Evolutionary conservation across 1,140 invertebrate species (phyloP).

Genomic region (Alviniconcha marisindica): DNA sequence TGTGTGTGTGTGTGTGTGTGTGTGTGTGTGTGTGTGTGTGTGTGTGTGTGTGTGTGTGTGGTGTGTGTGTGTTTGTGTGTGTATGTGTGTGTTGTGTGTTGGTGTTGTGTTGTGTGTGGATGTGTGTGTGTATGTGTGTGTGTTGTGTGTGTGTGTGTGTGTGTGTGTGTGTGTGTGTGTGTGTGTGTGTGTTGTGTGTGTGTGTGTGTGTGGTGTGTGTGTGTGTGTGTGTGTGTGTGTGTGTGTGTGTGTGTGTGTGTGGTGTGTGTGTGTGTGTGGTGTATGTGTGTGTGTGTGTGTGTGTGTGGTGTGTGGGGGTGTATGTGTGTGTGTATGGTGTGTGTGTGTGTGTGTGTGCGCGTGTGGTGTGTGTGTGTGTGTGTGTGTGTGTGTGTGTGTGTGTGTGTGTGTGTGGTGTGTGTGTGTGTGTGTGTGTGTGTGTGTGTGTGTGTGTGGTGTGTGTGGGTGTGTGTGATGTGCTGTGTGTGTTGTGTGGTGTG

Average conservation of each 20-base stretch:
- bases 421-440: slow-evolving; percentile 15
- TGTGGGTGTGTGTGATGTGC: too few species aligned
- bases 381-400: slow-evolving; percentile 13
- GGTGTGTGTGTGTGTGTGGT: too few species aligned
- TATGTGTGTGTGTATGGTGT: neutral
- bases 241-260: too few species aligned
- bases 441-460: too few species aligned
- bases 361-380: slow-evolving; percentile 5
- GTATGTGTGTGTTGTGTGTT: too few species aligned
- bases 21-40: too few species aligned
- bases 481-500: too few species aligned
- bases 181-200: neutral
- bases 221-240: too few species aligned
- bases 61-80: too few species aligned
- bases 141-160: neutral
- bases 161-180: neutral
- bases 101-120: neutral
- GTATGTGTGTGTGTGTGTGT: too few species aligned
- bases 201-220: neutral
- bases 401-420: slow-evolving; percentile 3
- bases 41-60: too few species aligned
- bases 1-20: too few species aligned
- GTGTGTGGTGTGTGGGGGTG: neutral
- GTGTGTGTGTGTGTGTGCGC: slow-evolving; percentile 17
- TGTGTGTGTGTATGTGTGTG: slow-evolving; percentile 1